phyloP scores from a whole-genome alignment of 2,113 vertebrate species.

The Mus spicilegus region DNA sequence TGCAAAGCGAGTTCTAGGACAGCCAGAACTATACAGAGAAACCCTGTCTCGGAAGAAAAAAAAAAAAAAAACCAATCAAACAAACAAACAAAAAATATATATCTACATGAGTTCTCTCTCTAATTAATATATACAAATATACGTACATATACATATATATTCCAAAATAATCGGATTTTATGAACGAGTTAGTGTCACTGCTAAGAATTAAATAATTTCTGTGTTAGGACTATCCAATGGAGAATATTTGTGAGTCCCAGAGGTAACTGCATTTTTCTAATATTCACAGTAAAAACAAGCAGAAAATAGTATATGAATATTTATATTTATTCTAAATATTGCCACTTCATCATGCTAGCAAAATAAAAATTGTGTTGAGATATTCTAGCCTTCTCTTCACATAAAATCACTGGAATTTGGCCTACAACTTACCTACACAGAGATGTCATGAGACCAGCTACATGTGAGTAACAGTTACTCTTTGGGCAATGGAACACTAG shows the following conservation, averaged over 20 bases:
- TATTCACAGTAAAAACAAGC: not conserved
- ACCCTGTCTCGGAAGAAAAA: no score
- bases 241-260: not conserved
- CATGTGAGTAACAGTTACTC: not conserved
- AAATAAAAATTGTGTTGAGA: not conserved
- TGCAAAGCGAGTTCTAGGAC: no score
- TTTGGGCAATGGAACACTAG: not conserved
- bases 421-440: not conserved
- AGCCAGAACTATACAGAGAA: no score
- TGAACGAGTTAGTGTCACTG: not conserved
- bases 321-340: conserved; percentile 14
- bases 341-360: not conserved
- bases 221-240: not conserved
- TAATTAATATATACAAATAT: no score
- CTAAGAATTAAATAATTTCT: not conserved
- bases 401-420: not conserved
- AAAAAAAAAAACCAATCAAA: no score
- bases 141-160: not conserved
- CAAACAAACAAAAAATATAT: no score
- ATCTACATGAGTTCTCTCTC: not conserved
- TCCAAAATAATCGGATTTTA: not conserved
- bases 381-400: not conserved
- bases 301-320: not conserved
- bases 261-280: not conserved
- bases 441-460: not conserved